These are phyloP conservation scores for Myiotriccus ornatus DNA, from an alignment of 2,797 vertebrate genomes.

Conservation along the genomic window DNA sequence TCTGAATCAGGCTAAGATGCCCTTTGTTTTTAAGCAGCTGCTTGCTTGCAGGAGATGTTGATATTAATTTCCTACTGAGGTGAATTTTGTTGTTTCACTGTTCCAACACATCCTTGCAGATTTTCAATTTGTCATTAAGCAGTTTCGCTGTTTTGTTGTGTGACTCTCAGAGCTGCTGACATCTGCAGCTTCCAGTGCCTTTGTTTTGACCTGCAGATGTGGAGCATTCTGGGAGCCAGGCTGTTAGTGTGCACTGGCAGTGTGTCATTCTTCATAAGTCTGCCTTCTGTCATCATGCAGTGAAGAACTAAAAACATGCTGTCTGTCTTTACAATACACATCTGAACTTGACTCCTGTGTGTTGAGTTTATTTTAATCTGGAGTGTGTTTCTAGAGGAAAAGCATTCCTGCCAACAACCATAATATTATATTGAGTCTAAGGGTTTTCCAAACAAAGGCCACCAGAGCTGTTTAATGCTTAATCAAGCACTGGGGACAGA, in stretches of 20 bases:
- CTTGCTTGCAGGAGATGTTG: not conserved
- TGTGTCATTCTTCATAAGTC: not conserved
- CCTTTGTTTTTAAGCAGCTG: not conserved
- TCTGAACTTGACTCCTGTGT: not conserved
- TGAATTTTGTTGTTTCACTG: not conserved
- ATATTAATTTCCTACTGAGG: not conserved
- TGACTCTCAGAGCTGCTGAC: not conserved
- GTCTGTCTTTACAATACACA: not conserved
- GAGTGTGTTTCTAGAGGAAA: not conserved
- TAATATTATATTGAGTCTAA: not conserved
- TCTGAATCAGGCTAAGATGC: not conserved
- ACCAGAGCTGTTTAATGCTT: not conserved
- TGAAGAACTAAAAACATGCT: not conserved
- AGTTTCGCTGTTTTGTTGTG: not conserved
- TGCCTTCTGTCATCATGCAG: not conserved
- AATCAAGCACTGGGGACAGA: not conserved
- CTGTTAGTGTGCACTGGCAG: not conserved
- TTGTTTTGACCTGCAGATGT: not conserved
- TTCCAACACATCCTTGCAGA: not conserved
- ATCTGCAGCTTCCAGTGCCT: not conserved
- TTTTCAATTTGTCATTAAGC: not conserved
- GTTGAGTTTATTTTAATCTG: not conserved
- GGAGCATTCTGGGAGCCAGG: not conserved
- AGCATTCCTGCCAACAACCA: not conserved
- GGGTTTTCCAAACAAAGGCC: not conserved